Percentiles rank a stretch among this genome's conserved stretches.
These are phyloP conservation scores for Sterrhoptilus dennistouni DNA, from an alignment of 2,113 vertebrate genomes.

Conservation along the genomic window DNA sequence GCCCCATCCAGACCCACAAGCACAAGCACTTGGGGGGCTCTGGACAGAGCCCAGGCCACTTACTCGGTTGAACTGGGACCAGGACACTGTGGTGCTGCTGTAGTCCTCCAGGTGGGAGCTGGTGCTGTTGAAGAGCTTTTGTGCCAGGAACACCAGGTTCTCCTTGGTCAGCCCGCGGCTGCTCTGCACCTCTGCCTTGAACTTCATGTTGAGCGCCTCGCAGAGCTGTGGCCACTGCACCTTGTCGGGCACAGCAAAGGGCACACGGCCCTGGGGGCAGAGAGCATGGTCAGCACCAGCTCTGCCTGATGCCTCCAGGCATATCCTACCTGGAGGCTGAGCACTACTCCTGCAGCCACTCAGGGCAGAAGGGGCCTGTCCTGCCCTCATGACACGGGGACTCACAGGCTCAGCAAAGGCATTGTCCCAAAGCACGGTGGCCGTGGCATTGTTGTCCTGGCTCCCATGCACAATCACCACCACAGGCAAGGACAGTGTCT, in stretches of 20 bases:
- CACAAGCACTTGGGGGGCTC: accelerated
- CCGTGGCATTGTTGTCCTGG: slow-evolving; percentile 97
- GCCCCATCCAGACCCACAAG: neutral
- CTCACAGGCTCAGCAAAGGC: slow-evolving; percentile 94
- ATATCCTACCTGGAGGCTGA: accelerated
- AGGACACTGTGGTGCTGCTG: slow-evolving; percentile 90
- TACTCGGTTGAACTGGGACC: slow-evolving; percentile 97
- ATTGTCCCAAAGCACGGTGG: slow-evolving; percentile 97
- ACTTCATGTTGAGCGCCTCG: slow-evolving; percentile 96
- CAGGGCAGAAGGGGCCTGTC: accelerated
- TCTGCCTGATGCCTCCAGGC: neutral
- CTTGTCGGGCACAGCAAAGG: slow-evolving; percentile 91
- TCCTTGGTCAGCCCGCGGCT: slow-evolving; percentile 91
- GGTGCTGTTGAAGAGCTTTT: slow-evolving; percentile 93
- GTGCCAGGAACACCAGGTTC: slow-evolving; percentile 92
- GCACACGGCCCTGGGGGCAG: slow-evolving; percentile 82
- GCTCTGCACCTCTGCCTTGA: slow-evolving; percentile 95
- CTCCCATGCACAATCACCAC: slow-evolving; percentile 97
- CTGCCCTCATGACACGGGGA: neutral
- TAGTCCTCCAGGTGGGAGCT: slow-evolving; percentile 89
- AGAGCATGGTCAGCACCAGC: neutral
- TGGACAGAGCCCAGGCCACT: neutral
- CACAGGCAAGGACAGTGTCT: slow-evolving; percentile 94
- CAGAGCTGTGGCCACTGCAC: slow-evolving; percentile 84
- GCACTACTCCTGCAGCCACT: accelerated